Conservation (phyloP, 1,140 invertebrate species). For the Magallana ariakensis region DNA sequence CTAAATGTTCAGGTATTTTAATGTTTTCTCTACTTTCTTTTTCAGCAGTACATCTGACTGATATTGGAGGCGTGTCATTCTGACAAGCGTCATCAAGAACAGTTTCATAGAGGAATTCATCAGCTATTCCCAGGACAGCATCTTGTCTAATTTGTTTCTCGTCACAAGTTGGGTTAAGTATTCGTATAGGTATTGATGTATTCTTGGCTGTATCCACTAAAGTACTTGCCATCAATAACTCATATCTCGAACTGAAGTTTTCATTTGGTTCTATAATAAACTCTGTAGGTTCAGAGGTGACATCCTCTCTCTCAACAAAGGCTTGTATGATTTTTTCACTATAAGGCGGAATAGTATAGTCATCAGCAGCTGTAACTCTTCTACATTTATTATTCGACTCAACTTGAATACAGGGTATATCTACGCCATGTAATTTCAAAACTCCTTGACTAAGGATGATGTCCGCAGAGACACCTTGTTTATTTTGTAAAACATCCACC, state of each 20-base stretch:
- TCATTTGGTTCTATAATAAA: slow-evolving; percentile 35
- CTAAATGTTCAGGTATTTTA: too few species aligned
- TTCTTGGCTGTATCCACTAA: neutral
- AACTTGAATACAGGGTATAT: neutral
- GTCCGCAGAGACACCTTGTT: neutral
- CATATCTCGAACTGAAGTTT: slow-evolving; percentile 1
- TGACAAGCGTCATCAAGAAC: too few species aligned
- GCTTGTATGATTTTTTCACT: slow-evolving; percentile 10
- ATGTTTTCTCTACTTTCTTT: too few species aligned
- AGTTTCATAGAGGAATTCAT: too few species aligned
- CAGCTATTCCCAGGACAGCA: neutral
- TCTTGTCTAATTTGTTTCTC: neutral
- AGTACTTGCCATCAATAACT: slow-evolving; percentile 40
- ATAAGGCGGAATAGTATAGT: neutral
- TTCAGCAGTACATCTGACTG: too few species aligned
- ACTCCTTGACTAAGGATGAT: too few species aligned
- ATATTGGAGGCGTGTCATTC: too few species aligned
- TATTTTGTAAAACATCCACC: neutral
- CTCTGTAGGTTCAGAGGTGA: neutral
- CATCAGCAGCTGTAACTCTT: neutral
- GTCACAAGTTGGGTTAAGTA: neutral
- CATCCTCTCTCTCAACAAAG: slow-evolving; percentile 1
- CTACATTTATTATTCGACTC: neutral
- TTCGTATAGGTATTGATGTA: neutral
- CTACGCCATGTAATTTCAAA: too few species aligned